Evolutionary conservation across 2,113 vertebrate species (phyloP), one percentile per base, ranked within the genome.

Genomic region (Rhea americana): DNA sequence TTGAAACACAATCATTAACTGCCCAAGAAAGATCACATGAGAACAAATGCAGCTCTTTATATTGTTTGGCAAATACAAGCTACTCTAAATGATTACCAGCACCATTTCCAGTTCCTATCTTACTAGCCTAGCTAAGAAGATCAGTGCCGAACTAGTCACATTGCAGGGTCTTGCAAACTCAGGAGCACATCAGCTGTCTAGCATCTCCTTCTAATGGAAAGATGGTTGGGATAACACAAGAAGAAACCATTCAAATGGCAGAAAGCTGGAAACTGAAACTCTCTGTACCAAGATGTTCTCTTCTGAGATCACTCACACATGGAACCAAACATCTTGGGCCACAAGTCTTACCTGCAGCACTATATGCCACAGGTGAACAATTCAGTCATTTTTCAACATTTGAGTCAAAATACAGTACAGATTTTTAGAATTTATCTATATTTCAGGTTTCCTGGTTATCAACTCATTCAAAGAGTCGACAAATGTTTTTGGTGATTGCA

Each of bases 1-100:
- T 2, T 12, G 71, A 45, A 53, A 77, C 2, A 24, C 0, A 8
- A 7, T 0, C 2, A 0, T 3, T 53, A 87, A 72, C 53, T 9
- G 39, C 50, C 65, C 66, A 7, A 17, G 20, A 20, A 39, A 6
- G 43, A 7, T 10, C 18, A 65, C 25, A n/a, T 11, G 4, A 26
- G 24, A 20, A 37, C 50, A 2, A 13, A 41, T 1, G 2, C 3
- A 1, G 55, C 3, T 51, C 67, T 13, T 6, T 16, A 6, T 6
- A 2, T 5, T 26, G 22, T 35, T 30, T 41, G 13, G 13, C 19
- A 19, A 48, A 37, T 35, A 37, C 17, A 28, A 72, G n/a, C 48
- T 16, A 28, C 24, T 28, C 26, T 73, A 50, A 47, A 70, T 17
- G 30, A 70, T 24, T 35, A 70, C 30, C 78, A n/a, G 22, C 50